Evolutionary conservation across 2,113 vertebrate species (phyloP).

Genomic region (Phalacrocorax aristotelis): DNA sequence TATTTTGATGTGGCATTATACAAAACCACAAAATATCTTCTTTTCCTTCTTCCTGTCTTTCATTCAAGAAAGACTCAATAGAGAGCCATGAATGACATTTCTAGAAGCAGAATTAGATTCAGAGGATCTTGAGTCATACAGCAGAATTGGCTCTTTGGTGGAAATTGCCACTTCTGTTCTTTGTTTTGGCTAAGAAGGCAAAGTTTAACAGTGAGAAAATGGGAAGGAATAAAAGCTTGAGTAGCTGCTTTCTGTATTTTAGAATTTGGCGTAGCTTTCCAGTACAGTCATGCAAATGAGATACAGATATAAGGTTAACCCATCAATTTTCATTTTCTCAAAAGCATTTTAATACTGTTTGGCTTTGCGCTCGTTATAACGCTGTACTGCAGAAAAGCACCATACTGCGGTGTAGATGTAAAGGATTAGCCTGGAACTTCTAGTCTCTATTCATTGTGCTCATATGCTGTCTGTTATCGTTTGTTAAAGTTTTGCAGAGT

Average conservation of each 20-base stretch:
- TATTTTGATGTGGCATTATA: conserved; percentile 6
- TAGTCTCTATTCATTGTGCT: background rate
- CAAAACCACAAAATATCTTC: conserved; percentile 11
- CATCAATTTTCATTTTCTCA: background rate
- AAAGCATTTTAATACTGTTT: background rate
- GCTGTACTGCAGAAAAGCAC: background rate
- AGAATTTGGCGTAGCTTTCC: background rate
- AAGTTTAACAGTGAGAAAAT: background rate
- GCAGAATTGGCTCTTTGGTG: background rate
- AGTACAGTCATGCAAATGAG: background rate
- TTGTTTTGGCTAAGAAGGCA: background rate
- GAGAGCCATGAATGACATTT: conserved; percentile 12
- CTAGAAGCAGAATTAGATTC: background rate
- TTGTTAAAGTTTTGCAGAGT: conserved; percentile 11
- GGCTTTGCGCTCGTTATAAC: background rate
- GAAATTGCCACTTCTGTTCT: background rate
- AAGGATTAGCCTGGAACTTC: background rate
- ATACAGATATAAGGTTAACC: background rate
- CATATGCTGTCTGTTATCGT: background rate
- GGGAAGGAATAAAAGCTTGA: background rate
- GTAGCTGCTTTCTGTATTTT: background rate
- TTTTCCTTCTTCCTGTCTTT: conserved; percentile 30
- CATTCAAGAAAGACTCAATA: background rate
- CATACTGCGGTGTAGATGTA: background rate
- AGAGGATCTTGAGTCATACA: background rate